phyloP scores from a whole-genome alignment of 2,888 invertebrate species.

The Hirtodrosophila trivittata region DNA sequence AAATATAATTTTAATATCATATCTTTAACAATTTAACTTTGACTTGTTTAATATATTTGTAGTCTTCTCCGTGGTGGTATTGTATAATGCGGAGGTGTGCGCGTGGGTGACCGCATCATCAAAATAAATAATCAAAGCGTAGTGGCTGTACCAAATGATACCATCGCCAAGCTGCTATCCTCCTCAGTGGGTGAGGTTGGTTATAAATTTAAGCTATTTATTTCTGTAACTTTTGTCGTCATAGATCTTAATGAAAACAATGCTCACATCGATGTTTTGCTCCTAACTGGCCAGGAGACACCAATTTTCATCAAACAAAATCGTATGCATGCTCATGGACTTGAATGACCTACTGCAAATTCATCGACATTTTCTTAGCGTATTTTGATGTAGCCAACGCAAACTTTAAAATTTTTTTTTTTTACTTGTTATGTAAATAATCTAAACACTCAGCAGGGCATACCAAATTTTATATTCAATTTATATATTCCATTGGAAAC shows the following conservation, averaged over 20 bases:
- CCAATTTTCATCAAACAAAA: constrained; percentile 97
- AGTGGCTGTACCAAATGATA: constrained; percentile 99
- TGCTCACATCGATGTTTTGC: constrained; percentile 99
- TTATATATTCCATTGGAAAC: too few species aligned
- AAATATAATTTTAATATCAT: too few species aligned
- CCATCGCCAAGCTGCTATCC: constrained; percentile 98
- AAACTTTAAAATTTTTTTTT: too few species aligned
- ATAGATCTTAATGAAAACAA: constrained; percentile 99
- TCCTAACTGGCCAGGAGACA: constrained; percentile 99
- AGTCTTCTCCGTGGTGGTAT: constrained; percentile 98
- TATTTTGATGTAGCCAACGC: too few species aligned
- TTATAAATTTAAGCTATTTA: not conserved
- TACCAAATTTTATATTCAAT: too few species aligned
- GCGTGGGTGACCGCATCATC: constrained; percentile 99
- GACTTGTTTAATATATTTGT: constrained; percentile 91
- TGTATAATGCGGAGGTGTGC: constrained; percentile 98
- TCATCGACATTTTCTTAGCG: too few species aligned
- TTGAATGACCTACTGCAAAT: too few species aligned
- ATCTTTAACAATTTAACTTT: too few species aligned
- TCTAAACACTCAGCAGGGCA: too few species aligned
- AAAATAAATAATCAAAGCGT: constrained; percentile 99
- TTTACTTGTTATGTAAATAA: too few species aligned
- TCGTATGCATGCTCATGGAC: too few species aligned
- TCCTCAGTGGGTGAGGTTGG: constrained; percentile 98
- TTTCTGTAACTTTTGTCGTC: constrained; percentile 83